Conservation (phyloP, 2,797 vertebrate genomes). For the Sebastes taczanowskii region DNA sequence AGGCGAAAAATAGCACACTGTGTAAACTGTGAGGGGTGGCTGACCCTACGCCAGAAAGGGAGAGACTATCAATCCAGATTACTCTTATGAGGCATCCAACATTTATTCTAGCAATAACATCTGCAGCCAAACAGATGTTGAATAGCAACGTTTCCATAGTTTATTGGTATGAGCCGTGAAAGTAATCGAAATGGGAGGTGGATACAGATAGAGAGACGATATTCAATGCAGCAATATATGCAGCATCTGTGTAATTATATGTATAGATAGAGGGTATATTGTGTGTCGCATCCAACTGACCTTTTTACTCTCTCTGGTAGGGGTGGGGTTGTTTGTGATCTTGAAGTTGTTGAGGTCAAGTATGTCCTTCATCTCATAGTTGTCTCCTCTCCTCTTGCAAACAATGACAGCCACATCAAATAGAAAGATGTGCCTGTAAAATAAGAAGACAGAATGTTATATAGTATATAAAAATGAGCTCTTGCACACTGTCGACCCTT, state of each 20-base stretch:
- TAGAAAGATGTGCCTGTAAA: slow-evolving; percentile 91
- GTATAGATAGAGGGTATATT: neutral
- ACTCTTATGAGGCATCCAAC: neutral
- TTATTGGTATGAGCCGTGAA: neutral
- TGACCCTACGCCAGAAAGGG: neutral
- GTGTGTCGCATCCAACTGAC: slow-evolving; percentile 65
- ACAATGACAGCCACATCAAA: slow-evolving; percentile 93
- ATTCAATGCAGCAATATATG: neutral
- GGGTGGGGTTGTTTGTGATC: slow-evolving; percentile 92
- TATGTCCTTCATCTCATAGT: slow-evolving; percentile 97
- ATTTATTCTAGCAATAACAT: slow-evolving; percentile 9
- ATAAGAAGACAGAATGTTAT: neutral
- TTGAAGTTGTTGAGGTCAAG: slow-evolving; percentile 94
- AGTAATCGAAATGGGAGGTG: neutral
- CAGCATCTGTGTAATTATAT: neutral
- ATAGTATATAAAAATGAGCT: neutral
- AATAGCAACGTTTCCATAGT: neutral
- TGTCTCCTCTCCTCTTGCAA: slow-evolving; percentile 93
- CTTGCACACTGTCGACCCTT: neutral
- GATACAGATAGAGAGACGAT: neutral
- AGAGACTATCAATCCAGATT: neutral
- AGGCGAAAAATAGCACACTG: slow-evolving; percentile 21
- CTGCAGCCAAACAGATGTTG: slow-evolving; percentile 6
- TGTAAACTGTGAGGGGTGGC: slow-evolving; percentile 10
- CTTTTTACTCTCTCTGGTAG: slow-evolving; percentile 93